Evolutionary conservation across 1,140 invertebrate species (phyloP), one percentile per base, ranked within the genome.

Genomic region (Hyles vespertilio): DNA sequence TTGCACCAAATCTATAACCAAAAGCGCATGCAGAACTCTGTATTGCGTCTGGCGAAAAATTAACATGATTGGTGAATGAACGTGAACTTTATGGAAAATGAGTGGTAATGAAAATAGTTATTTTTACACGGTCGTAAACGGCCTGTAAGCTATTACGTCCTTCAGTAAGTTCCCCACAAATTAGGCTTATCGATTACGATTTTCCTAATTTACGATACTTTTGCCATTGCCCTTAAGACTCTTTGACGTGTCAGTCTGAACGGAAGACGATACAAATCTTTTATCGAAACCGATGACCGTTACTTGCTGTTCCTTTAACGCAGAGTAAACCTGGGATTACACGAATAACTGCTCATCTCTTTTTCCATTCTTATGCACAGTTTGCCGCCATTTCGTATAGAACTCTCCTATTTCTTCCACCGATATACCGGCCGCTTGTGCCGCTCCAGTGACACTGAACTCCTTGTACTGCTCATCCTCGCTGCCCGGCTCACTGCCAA

Each of bases 331-430:
- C 83, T 51, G 58, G 58, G 69, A 43, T 58, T 11, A 49, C 44
- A 50, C 32, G 51, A 46, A 12, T 40, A 50, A 33, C 50, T 44
- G 54, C 77, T 90, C 89, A 90, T 74, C 89, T 89, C 65, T 90
- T 89, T 63, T 88, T 89, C 85, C 81, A 53, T 71, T 82, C 53
- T 89, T 90, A 56, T 82, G 77, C 33, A 72, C 61, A 45, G 70
- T 72, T 56, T 86, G 81, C 11, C 87, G 84, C 86, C 88, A 89
- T 60, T 89, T 87, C 6, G 76, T 57, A 59, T 87, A 89, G 60
- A 89, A 90, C 33, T 89, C 83, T 40, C 74, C 84, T 44, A 90
- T 86, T 62, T 80, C 74, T 60, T 90, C 78, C 1, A 89, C 64
- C 11, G 87, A 72, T 7, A 90, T 84, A 2, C 88, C 87, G 10